A percentile compares a stretch with the other conserved stretches of the same genome.
These are phyloP conservation scores for Sparidentex hasta DNA, from an alignment of 2,797 vertebrate species.

Conservation along the genomic window DNA sequence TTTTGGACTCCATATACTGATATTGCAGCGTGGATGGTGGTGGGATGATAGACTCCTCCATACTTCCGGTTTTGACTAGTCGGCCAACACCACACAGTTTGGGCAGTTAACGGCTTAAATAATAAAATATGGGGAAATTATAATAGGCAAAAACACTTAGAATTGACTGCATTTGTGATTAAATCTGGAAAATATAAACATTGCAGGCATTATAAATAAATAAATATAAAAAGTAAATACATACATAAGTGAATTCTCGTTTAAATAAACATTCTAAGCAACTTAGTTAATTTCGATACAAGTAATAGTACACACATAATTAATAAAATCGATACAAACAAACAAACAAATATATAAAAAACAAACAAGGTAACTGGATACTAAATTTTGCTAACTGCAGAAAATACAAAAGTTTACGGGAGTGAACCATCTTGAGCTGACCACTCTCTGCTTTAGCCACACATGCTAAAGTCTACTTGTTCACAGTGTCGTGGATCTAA, in stretches of 20 bases:
- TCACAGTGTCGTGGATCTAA: background rate
- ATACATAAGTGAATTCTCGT: background rate
- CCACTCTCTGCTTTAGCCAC: constrained; percentile 2
- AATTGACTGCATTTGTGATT: too few species aligned
- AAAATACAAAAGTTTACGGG: background rate
- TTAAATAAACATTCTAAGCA: background rate
- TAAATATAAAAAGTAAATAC: background rate
- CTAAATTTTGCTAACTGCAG: too few species aligned
- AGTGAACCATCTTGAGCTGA: constrained; percentile 40
- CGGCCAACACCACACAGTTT: too few species aligned
- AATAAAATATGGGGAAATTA: background rate
- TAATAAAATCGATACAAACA: background rate
- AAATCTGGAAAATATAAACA: too few species aligned
- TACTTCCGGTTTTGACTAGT: constrained; percentile 30
- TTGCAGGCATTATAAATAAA: background rate
- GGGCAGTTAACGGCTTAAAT: background rate
- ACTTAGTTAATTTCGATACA: too few species aligned
- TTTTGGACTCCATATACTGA: constrained; percentile 7
- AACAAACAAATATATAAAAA: background rate
- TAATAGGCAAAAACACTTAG: too few species aligned
- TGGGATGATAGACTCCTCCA: fast-evolving
- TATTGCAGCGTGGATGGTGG: fast-evolving
- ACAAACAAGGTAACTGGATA: background rate
- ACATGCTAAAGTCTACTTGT: constrained; percentile 15
- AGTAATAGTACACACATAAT: background rate